Percentiles rank a stretch among this genome's conserved stretches.
These are phyloP conservation scores for Gallinago media DNA, from an alignment of 2,113 vertebrate species.

Conservation along the genomic window DNA sequence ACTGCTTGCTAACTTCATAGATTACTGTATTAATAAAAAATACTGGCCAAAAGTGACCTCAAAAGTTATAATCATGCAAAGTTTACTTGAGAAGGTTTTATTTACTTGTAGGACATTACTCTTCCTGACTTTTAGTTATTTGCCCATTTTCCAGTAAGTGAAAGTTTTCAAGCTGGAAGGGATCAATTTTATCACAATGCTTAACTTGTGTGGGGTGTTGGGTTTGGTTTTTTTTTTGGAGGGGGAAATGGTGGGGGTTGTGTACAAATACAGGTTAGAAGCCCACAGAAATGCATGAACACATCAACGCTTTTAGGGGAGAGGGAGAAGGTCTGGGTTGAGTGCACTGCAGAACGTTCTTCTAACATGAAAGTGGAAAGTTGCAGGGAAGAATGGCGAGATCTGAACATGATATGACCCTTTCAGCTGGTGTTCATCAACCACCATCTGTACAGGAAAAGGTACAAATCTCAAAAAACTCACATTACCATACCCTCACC, in stretches of 20 bases:
- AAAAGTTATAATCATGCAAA: neutral
- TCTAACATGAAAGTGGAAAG: neutral
- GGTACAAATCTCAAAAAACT: neutral
- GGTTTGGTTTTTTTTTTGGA: neutral
- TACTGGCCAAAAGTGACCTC: neutral
- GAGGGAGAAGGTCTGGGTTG: neutral
- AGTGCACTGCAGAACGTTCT: neutral
- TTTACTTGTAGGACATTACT: neutral
- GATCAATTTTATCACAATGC: neutral
- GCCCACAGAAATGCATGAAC: neutral
- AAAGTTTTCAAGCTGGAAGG: neutral
- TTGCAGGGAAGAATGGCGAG: neutral
- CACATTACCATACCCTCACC: neutral
- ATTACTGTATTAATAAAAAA: neutral
- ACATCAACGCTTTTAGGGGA: neutral
- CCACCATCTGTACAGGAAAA: neutral
- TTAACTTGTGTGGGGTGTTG: neutral
- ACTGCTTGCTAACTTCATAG: neutral
- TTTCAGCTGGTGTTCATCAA: constrained; percentile 8
- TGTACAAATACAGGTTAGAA: neutral
- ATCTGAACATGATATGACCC: neutral
- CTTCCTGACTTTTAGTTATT: neutral
- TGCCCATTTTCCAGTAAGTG: neutral
- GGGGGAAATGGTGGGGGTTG: rapidly evolving
- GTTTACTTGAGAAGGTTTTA: neutral